Conservation (phyloP, 2,888 invertebrate genomes). For the Lymantria dispar region DNA sequence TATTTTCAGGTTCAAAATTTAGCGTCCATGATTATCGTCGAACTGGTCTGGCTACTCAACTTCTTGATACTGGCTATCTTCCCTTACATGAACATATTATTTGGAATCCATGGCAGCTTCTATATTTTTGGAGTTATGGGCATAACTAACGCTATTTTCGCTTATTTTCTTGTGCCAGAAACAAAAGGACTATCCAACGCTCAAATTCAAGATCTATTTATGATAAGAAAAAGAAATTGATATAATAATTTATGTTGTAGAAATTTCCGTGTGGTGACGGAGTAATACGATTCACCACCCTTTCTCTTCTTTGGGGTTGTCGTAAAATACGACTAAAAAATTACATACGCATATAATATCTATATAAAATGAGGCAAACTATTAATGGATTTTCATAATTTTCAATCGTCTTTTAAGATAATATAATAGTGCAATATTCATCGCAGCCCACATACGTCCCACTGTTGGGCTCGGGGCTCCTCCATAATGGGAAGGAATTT, state of each 20-base stretch:
- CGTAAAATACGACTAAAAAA: too few relatives aligned
- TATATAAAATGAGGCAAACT: too few relatives aligned
- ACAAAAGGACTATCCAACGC: constrained; percentile 71
- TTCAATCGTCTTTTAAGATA: too few relatives aligned
- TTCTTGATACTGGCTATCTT: constrained; percentile 68
- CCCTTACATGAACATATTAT: constrained; percentile 44
- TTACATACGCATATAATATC: too few relatives aligned
- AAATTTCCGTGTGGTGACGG: too few relatives aligned
- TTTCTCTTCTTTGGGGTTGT: too few relatives aligned
- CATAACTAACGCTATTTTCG: constrained; percentile 44
- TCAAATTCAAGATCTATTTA: constrained; percentile 54
- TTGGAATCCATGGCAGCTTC: constrained; percentile 64
- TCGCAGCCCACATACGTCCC: too few relatives aligned
- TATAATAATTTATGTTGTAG: not conserved
- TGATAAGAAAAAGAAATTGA: constrained; percentile 22
- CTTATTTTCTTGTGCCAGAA: constrained; percentile 65
- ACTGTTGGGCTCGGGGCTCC: too few relatives aligned
- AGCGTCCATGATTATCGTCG: constrained; percentile 65
- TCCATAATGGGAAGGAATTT: too few relatives aligned
- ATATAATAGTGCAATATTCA: too few relatives aligned
- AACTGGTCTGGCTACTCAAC: constrained; percentile 69
- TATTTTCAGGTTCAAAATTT: constrained; percentile 57
- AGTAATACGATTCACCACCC: too few relatives aligned
- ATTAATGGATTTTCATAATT: too few relatives aligned
- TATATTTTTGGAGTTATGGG: constrained; percentile 57